Base-by-base conservation (phyloP, 2,888 invertebrate species). In the Drosophila robusta region DNA sequence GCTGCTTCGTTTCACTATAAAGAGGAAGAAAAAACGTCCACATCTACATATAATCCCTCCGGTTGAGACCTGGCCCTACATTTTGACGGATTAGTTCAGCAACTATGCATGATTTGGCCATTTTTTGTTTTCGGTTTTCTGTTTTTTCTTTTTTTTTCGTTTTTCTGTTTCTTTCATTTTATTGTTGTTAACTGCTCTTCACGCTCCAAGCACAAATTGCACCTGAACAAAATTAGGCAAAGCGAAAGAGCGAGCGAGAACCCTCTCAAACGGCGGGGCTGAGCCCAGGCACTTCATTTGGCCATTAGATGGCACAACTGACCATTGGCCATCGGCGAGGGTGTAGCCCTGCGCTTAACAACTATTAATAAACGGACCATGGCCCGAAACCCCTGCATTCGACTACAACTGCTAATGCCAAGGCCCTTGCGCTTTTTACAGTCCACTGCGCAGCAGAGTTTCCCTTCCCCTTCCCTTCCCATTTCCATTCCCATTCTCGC, bases 201-300 rank as follows among this genome's bases (percentile, higher is more conserved):
- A 90, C 88, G 87, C 85, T 88, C 68, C 70, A 66, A 77, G 86
- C 89, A 88, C 90, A 90, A 90, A 90, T 90, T 90, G 91, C 90
- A 91, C 90, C 90, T 90, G 90, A 90, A 88, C 83, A 83, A 89
- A 90, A 90, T 90, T 90, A 89, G 89, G 89, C 73, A 70, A 63
- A 68, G 50, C 29, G 29, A 29, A 29, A 29, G 29, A 54, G 29
- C 18, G 51, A 41, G 38, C 1, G 49, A n/a, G n/a, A 42, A 47
- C 45, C 51, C 41, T 49, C 44, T 44, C 41, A 18, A 32, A 47
- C 22, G 18, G 6, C 26, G 62, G 62, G 64, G 47, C 74, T 32
- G 47, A 11, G 44, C 34, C 57, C 61, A 63, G 62, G 63, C 64
- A 69, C 64, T 78, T 70, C 66, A 77, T 69, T 70, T 57, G 64